phyloP scores from a whole-genome alignment of 1,140 invertebrate genomes.

The Zaprionus capensis region DNA sequence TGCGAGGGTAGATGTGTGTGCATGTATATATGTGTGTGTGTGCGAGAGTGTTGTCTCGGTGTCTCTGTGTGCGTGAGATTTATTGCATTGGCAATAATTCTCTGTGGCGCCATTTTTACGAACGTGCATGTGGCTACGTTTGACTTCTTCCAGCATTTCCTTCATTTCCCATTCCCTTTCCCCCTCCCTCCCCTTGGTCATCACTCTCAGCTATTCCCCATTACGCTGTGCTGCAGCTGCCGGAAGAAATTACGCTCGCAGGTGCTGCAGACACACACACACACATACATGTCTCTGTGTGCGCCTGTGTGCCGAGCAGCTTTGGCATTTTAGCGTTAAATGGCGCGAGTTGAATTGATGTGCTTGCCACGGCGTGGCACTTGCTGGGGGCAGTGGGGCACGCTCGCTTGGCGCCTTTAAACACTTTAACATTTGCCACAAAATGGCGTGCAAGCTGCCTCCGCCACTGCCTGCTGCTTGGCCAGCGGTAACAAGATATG shows the following conservation, averaged over 20 bases:
- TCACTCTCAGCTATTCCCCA: conserved; percentile 31
- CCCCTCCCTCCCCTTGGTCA: neutral
- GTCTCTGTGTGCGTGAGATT: conserved; percentile 59
- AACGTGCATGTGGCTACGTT: conserved; percentile 62
- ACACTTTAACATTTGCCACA: conserved; percentile 50
- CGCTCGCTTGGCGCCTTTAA: conserved; percentile 36
- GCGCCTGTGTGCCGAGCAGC: conserved; percentile 39
- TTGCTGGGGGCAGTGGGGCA: conserved; percentile 9
- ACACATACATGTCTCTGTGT: conserved; percentile 7
- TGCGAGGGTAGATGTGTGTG: neutral
- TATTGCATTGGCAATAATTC: conserved; percentile 83
- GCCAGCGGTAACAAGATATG: conserved; percentile 49
- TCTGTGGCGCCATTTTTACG: conserved; percentile 68
- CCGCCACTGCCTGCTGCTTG: conserved; percentile 9
- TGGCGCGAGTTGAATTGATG: conserved; percentile 79
- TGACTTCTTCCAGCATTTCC: conserved; percentile 60
- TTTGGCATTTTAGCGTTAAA: conserved; percentile 79
- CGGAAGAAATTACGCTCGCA: conserved; percentile 72
- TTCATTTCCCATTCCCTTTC: neutral
- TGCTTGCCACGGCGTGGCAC: conserved; percentile 36
- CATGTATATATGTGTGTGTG: conserved; percentile 12
- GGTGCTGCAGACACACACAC: conserved; percentile 45
- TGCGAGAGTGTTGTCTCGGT: conserved; percentile 10
- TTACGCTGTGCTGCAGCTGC: conserved; percentile 47
- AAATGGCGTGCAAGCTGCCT: conserved; percentile 28